Evolutionary conservation across 2,888 invertebrate genomes (phyloP).

Genomic region (Dermolepida albohirtum): DNA sequence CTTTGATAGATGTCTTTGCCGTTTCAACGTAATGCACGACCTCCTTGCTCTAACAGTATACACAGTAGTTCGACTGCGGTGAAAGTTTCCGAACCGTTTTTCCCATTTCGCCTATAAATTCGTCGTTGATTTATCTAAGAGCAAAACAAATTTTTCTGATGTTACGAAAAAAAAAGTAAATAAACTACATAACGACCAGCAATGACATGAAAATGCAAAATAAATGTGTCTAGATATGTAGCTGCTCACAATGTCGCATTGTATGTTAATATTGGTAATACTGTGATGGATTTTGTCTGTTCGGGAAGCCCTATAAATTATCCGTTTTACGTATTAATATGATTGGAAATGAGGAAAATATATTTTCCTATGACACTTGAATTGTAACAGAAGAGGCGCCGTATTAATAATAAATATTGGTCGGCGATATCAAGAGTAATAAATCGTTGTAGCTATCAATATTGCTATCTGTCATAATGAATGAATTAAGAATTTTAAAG

Average conservation of each 20-base stretch:
- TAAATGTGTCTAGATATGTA: constrained; percentile 32
- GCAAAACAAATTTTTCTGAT: constrained; percentile 28
- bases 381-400: neutral
- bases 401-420: constrained; percentile 1
- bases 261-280: constrained; percentile 29
- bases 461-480: no score
- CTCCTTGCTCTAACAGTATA: constrained; percentile 23
- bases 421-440: no score
- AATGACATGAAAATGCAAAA: constrained; percentile 31
- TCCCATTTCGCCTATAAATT: constrained; percentile 29
- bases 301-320: constrained; percentile 34
- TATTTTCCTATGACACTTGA: constrained; percentile 23
- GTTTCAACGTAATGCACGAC: constrained; percentile 29
- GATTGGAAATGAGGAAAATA: constrained; percentile 30
- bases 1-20: constrained; percentile 21
- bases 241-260: constrained; percentile 32
- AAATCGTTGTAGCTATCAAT: no score
- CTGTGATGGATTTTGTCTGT: constrained; percentile 31
- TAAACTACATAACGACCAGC: constrained; percentile 20
- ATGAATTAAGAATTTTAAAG: no score
- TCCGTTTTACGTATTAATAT: constrained; percentile 10
- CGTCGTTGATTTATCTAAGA: constrained; percentile 31
- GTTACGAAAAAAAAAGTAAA: constrained; percentile 11
- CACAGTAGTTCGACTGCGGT: constrained; percentile 29
- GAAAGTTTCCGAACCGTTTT: constrained; percentile 26